Conservation (phyloP, 2,113 vertebrate species). For the Motacilla tschutschensis region DNA sequence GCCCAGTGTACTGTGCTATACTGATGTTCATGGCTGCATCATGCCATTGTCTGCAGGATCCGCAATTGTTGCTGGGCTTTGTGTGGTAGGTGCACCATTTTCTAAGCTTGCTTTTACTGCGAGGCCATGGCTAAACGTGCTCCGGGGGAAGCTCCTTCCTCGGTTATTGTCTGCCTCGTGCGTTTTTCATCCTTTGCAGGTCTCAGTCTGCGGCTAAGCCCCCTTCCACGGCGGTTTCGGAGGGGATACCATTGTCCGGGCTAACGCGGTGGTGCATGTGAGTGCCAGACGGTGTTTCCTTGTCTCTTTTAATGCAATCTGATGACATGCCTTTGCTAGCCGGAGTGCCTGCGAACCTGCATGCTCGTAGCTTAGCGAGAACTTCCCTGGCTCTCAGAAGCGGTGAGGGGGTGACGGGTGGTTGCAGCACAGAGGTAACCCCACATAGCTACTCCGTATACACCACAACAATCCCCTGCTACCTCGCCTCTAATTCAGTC, state of each 20-base stretch:
- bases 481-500: slow-evolving; percentile 55
- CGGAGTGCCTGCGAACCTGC: slow-evolving; percentile 10
- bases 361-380: slow-evolving; percentile 3
- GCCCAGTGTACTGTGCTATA: not conserved
- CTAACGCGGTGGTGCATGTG: slow-evolving; percentile 18
- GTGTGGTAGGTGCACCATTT: slow-evolving; percentile 64
- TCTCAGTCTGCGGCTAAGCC: slow-evolving; percentile 1
- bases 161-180: slow-evolving; percentile 13
- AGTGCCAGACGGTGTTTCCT: not conserved
- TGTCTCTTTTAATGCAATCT: not conserved
- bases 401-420: not conserved
- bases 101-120: slow-evolving; percentile 44
- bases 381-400: slow-evolving; percentile 25
- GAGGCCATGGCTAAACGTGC: not conserved
- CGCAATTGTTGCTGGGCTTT: slow-evolving; percentile 55
- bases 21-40: slow-evolving; percentile 34
- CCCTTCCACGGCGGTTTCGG: not conserved
- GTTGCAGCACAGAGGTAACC: slow-evolving; percentile 43
- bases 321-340: slow-evolving; percentile 14
- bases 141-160: not conserved
- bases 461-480: slow-evolving; percentile 31
- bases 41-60: slow-evolving; percentile 60
- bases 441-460: not conserved
- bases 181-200: slow-evolving; percentile 12
- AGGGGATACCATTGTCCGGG: slow-evolving; percentile 1